These are phyloP conservation scores for Uropsilus gracilis DNA, from an alignment of 2,113 vertebrate genomes.

Conservation along the genomic window DNA sequence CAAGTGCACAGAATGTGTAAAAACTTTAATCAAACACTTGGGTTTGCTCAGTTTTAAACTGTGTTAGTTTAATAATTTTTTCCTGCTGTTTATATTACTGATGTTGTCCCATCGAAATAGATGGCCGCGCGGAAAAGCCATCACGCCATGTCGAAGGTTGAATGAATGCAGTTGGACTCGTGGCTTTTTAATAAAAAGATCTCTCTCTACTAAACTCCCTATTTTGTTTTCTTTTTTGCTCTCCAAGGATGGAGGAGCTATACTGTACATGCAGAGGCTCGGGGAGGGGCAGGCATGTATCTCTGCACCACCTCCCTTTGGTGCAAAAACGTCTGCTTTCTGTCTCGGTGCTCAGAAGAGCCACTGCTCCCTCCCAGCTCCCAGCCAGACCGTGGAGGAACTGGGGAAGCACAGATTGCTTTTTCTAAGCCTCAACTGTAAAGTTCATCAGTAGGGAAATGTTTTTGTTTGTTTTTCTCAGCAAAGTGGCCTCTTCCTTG, in stretches of 20 bases:
- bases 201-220: slow-evolving; percentile 92
- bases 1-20: slow-evolving; percentile 95
- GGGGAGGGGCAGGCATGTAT: slow-evolving; percentile 61
- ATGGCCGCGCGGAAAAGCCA: slow-evolving; percentile 92
- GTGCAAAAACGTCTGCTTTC: slow-evolving; percentile 76
- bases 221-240: neutral
- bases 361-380: rapidly evolving
- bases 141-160: slow-evolving; percentile 98
- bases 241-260: slow-evolving; percentile 76
- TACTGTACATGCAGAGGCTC: neutral
- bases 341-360: slow-evolving; percentile 61
- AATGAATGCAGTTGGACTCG: slow-evolving; percentile 95
- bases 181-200: slow-evolving; percentile 92
- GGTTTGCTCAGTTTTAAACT: slow-evolving; percentile 98
- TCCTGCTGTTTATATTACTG: slow-evolving; percentile 98
- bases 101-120: slow-evolving; percentile 97
- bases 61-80: slow-evolving; percentile 99
- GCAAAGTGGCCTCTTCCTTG: neutral
- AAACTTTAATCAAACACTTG: slow-evolving; percentile 98
- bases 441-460: slow-evolving; percentile 70
- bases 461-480: slow-evolving; percentile 65
- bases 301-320: slow-evolving; percentile 70
- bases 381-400: rapidly evolving
- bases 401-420: neutral
- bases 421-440: slow-evolving; percentile 63